Evolutionary conservation across 1,140 invertebrate species (phyloP).

Genomic region (Hypothenemus hampei): DNA sequence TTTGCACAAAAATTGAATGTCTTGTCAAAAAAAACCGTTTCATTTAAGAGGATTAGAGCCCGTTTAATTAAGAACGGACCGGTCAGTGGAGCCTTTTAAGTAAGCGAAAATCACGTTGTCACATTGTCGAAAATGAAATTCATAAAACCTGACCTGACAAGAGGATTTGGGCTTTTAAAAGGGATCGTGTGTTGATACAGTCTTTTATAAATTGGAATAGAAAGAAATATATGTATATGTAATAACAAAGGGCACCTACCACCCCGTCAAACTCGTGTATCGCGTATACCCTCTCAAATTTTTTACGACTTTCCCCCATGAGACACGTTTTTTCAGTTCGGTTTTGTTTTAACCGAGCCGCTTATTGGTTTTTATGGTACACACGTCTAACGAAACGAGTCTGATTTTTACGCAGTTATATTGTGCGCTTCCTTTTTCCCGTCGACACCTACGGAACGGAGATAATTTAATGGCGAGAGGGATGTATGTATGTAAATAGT

Average conservation of each 20-base stretch:
- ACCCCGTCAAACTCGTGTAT: too few species aligned
- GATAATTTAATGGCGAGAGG: conserved; percentile 22
- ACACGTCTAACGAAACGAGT: conserved; percentile 31
- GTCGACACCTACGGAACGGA: conserved; percentile 14
- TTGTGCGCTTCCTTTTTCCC: conserved; percentile 17
- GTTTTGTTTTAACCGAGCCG: conserved; percentile 37
- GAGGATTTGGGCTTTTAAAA: not conserved
- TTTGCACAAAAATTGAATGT: too few species aligned
- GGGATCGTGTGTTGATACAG: not conserved
- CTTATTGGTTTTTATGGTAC: conserved; percentile 37
- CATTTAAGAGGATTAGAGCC: too few species aligned
- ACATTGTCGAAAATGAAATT: not conserved
- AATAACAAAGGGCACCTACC: too few species aligned
- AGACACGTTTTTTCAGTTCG: conserved; percentile 10
- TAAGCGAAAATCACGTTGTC: too few species aligned
- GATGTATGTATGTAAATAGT: conserved; percentile 20
- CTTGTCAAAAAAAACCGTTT: too few species aligned
- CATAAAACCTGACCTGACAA: too few species aligned
- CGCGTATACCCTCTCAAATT: not conserved
- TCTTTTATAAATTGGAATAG: not conserved
- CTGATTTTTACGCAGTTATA: conserved; percentile 34
- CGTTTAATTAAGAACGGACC: too few species aligned
- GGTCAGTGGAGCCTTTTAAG: too few species aligned
- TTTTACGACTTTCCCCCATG: not conserved
- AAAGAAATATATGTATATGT: not conserved